Conservation (phyloP, 1,140 invertebrate species). For the Oncopodura yosiiana region DNA sequence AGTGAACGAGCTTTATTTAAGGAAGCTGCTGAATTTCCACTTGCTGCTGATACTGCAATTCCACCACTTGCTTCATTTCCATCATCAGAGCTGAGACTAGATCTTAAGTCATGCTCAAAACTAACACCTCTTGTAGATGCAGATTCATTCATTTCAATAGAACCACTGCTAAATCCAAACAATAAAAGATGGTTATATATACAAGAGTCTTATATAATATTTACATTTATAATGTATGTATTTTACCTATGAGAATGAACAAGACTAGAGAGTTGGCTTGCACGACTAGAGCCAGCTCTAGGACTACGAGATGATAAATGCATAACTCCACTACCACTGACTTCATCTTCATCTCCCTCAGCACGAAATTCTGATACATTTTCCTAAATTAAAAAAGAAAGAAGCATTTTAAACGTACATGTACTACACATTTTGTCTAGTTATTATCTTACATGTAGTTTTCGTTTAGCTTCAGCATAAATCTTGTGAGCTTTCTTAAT, state of each 20-base stretch:
- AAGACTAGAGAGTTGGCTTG: constrained; percentile 39
- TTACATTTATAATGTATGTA: neutral
- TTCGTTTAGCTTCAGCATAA: constrained; percentile 48
- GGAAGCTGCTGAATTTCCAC: constrained; percentile 8
- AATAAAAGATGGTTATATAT: constrained; percentile 8
- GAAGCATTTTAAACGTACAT: neutral
- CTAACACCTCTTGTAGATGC: constrained; percentile 48
- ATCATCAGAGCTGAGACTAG: constrained; percentile 51
- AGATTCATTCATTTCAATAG: constrained; percentile 59
- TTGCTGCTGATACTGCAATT: constrained; percentile 3
- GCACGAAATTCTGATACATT: neutral
- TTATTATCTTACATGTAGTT: constrained; percentile 22
- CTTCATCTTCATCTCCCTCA: constrained; percentile 30
- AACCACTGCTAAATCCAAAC: constrained; percentile 47
- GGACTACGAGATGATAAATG: constrained; percentile 37
- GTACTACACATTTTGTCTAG: too few species aligned
- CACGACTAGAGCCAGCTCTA: constrained; percentile 37
- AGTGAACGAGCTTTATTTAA: constrained; percentile 22
- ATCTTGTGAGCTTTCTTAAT: constrained; percentile 55
- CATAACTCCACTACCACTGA: constrained; percentile 23
- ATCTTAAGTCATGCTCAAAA: constrained; percentile 48
- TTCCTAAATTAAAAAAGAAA: constrained; percentile 1
- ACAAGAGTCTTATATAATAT: neutral
- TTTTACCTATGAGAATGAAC: constrained; percentile 41
- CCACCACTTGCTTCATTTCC: constrained; percentile 41